Base-by-base conservation (phyloP, 2,888 invertebrate species). In the Brachycybe producta region DNA sequence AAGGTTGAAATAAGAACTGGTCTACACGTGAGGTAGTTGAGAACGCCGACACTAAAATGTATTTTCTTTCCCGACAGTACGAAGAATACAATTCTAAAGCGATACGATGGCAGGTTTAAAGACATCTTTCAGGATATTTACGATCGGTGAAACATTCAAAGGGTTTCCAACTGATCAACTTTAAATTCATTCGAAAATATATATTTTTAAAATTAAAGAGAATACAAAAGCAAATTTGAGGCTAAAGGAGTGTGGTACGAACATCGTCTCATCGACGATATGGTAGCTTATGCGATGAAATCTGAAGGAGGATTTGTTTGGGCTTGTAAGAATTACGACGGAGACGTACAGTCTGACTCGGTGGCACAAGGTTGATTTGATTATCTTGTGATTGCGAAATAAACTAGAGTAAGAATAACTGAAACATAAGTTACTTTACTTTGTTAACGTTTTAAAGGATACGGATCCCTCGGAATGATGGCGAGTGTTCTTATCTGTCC, bases 281-380 rank as follows among this genome's bases (percentile, higher is more conserved):
- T 97, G 97, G 95, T 97, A 13, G 97, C 97, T 2, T 92, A 94
- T 64, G 82, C 84, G 28, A 87, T 97, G 86, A 97, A 97, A 68
- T 87, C 90, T 0, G 90, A 92, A 61, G 98, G 98, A 58, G 97
- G 97, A 36, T 98, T 97, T 67, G 94, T 98, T 0, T 98, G 97
- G 97, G 94, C 97, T 7, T 98, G 97, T 70, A 98, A 98, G 68
- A 98, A 98, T 69, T 98, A 98, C 66, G 97, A 98, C 64, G 97
- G 97, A 36, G 97, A 98, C 70, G 97, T 98, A 0, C 97, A 98
- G 68, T 94, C 92, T 0, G 97, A 98, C 69, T 87, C 92, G 1
- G 88, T 98, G 26, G 97, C 97, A 53, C 97, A 98, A 71, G 95
- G 62, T 57, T 34, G 52, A 52, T 26, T 52, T 11, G 26, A 11